Conservation (phyloP, 1,140 invertebrate species). For the Apis dorsata region DNA sequence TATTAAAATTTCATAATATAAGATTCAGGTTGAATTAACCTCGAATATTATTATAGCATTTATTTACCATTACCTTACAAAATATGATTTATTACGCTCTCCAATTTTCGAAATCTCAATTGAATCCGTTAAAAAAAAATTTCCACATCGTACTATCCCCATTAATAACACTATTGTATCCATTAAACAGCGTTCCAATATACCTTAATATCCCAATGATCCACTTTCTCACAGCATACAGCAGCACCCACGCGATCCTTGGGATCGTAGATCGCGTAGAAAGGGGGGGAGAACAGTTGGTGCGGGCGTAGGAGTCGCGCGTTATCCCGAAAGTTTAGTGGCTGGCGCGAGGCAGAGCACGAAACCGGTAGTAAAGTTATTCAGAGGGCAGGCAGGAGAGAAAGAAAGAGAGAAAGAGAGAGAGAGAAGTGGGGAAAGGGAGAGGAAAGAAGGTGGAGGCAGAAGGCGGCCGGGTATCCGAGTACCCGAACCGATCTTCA, state of each 20-base stretch:
- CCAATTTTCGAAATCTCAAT: no score
- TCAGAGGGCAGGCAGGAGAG: constrained; percentile 56
- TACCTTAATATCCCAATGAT: neutral
- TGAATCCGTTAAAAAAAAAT: no score
- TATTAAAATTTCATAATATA: no score
- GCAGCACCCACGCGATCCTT: constrained; percentile 30
- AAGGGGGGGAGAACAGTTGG: neutral
- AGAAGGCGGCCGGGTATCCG: constrained; percentile 68
- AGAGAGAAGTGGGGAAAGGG: constrained; percentile 1
- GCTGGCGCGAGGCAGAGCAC: constrained; percentile 64
- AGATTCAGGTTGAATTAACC: no score
- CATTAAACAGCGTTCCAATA: neutral
- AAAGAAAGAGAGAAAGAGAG: constrained; percentile 7
- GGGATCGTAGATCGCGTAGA: constrained; percentile 17
- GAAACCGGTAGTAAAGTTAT: constrained; percentile 79
- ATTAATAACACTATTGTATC: no score
- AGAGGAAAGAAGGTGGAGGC: constrained; percentile 29
- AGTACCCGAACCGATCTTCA: constrained; percentile 74
- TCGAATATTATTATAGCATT: no score
- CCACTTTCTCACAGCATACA: constrained; percentile 41
- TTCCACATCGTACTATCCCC: no score
- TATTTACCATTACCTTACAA: no score
- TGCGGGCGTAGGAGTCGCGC: constrained; percentile 64
- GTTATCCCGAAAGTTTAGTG: constrained; percentile 73
- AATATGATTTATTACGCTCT: no score